Conservation (phyloP, 2,113 vertebrate species). For the Pampusana beccarii region DNA sequence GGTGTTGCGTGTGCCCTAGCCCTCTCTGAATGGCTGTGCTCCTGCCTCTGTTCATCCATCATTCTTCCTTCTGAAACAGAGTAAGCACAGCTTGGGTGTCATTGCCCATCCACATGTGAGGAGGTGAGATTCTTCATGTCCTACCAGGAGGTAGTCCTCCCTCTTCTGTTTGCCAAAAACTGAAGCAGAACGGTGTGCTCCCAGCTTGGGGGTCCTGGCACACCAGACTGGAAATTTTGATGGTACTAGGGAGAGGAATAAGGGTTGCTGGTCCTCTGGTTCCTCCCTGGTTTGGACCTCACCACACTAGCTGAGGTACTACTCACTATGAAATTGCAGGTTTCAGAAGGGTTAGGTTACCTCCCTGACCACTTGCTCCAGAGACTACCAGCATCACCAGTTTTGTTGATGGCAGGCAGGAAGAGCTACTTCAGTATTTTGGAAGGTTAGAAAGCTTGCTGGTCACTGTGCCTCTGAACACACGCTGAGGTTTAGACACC, state of each 20-base stretch:
- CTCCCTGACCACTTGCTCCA: background rate
- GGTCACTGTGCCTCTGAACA: background rate
- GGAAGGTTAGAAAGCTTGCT: background rate
- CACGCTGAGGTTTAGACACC: background rate
- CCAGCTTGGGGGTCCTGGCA: background rate
- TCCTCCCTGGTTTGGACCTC: background rate
- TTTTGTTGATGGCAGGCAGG: background rate
- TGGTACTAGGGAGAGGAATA: background rate
- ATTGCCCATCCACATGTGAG: accelerated
- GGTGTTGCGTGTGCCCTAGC: background rate
- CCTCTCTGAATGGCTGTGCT: background rate
- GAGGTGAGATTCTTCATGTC: accelerated
- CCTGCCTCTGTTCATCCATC: background rate
- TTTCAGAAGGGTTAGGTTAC: background rate
- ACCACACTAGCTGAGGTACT: background rate
- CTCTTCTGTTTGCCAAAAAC: background rate
- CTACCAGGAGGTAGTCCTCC: background rate
- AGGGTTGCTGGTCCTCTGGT: background rate
- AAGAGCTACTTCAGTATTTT: background rate
- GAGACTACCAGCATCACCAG: background rate
- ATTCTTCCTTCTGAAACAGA: background rate
- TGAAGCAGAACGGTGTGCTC: background rate
- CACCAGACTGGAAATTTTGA: background rate
- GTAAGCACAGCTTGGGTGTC: background rate
- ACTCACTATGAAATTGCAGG: background rate